These are phyloP conservation scores for Danaus melanippus DNA, from an alignment of 1,140 invertebrate genomes.

Conservation along the genomic window DNA sequence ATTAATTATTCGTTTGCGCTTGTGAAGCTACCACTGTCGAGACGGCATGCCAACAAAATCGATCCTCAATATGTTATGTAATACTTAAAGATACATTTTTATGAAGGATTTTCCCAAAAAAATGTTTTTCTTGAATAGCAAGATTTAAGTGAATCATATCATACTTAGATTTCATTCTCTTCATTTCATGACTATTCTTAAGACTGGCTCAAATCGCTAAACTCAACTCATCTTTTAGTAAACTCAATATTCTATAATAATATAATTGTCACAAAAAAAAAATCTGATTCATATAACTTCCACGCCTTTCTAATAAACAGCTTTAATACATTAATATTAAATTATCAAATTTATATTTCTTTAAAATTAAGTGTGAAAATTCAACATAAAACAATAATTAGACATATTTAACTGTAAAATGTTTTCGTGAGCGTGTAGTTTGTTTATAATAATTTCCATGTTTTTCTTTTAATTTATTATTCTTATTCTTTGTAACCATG, in stretches of 20 bases:
- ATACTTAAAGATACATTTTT: slow-evolving; percentile 11
- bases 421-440: slow-evolving; percentile 7
- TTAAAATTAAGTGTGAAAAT: background rate
- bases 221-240: no score
- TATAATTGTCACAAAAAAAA: no score
- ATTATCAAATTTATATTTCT: slow-evolving; percentile 1
- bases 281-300: background rate
- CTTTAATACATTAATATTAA: background rate
- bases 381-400: slow-evolving; percentile 4
- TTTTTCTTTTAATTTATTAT: slow-evolving; percentile 8
- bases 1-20: slow-evolving; percentile 60
- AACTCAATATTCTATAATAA: no score
- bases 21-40: slow-evolving; percentile 30
- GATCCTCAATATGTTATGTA: slow-evolving; percentile 49
- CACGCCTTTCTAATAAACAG: background rate
- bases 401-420: slow-evolving; percentile 3
- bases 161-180: no score
- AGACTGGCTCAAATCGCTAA: no score
- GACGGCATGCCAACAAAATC: slow-evolving; percentile 42
- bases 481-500: slow-evolving; percentile 12
- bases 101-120: no score
- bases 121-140: no score
- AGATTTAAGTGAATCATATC: no score
- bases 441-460: slow-evolving; percentile 11
- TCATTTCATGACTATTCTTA: no score